phyloP scores from a whole-genome alignment of 2,113 vertebrate genomes.

The Antechinus stuartii region DNA sequence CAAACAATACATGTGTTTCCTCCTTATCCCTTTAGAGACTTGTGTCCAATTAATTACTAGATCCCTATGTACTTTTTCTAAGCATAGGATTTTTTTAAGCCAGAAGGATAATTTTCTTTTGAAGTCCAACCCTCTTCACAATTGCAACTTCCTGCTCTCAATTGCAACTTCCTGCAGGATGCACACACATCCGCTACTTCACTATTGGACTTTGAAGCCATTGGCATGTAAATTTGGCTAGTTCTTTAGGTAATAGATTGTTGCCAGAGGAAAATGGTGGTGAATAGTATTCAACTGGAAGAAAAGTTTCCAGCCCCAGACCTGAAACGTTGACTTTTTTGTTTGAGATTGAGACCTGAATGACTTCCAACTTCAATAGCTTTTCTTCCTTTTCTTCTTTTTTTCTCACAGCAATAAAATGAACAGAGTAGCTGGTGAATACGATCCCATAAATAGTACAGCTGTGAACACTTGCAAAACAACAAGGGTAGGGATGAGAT shows the following conservation, averaged over 20 bases:
- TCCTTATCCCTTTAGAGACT: constrained; percentile 51
- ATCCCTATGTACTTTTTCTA: neutral
- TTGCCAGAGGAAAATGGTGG: constrained; percentile 37
- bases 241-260: neutral
- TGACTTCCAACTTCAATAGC: neutral
- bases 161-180: constrained; percentile 45
- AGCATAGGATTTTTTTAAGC: neutral
- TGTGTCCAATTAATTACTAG: neutral
- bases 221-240: neutral
- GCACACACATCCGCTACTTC: neutral
- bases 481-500: neutral
- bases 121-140: neutral
- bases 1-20: neutral
- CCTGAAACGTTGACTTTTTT: neutral
- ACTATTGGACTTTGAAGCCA: neutral
- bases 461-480: neutral
- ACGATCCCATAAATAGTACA: neutral
- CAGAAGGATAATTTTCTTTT: rapidly evolving
- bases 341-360: neutral
- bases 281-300: rapidly evolving
- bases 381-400: neutral
- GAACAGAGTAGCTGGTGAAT: neutral
- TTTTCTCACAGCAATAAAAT: neutral
- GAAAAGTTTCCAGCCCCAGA: neutral
- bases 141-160: neutral